phyloP scores from a whole-genome alignment of 2,113 vertebrate species.

The Corythornis vintsioides region DNA sequence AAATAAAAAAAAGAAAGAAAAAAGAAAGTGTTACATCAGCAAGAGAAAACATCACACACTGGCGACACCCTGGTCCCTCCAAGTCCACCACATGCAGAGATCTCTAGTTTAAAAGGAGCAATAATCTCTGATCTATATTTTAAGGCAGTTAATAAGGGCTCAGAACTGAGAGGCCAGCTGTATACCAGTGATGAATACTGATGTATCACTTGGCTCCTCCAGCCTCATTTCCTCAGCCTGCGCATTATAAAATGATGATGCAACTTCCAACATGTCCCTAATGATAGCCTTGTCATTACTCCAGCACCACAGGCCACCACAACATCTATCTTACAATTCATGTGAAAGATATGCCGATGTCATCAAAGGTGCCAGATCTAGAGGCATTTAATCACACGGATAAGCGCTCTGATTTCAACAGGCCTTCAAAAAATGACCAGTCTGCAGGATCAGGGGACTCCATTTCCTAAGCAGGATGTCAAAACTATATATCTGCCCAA shows the following conservation, averaged over 20 bases:
- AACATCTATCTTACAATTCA: conserved; percentile 4
- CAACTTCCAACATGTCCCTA: conserved; percentile 1
- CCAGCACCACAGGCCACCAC: not conserved
- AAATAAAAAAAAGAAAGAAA: not conserved
- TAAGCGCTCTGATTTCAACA: not conserved
- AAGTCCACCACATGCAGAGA: accelerated
- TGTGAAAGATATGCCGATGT: not conserved
- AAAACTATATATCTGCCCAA: not conserved
- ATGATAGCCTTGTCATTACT: conserved; percentile 22
- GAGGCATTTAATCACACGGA: not conserved
- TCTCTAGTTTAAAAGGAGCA: not conserved
- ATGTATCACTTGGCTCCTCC: not conserved
- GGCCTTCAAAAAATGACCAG: not conserved
- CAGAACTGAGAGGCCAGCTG: not conserved
- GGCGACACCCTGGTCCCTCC: not conserved
- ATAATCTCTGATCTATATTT: not conserved
- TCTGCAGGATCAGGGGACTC: not conserved
- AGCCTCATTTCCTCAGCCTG: not conserved
- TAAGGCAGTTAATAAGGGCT: not conserved
- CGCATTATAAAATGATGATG: not conserved
- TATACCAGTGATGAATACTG: not conserved
- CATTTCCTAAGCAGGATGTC: not conserved
- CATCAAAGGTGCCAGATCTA: conserved; percentile 1
- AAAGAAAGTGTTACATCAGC: not conserved
- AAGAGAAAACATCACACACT: not conserved